A percentile compares a stretch with the other conserved stretches of the same genome.
Conservation (phyloP, 1,140 invertebrate genomes). For the Berghia stephanieae region DNA sequence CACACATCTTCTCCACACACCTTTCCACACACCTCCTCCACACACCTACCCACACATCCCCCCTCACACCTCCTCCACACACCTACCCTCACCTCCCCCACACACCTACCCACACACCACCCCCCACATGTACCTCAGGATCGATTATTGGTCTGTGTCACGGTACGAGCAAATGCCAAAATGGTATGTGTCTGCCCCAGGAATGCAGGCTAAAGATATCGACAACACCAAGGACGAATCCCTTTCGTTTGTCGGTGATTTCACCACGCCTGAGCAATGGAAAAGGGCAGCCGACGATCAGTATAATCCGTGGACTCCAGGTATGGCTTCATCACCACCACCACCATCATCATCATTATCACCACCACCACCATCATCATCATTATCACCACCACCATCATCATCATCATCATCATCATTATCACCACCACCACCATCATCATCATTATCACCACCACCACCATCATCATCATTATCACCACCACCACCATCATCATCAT, state of each 20-base stretch:
- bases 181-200: slow-evolving; percentile 48
- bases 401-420: slow-evolving; percentile 11
- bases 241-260: slow-evolving; percentile 48
- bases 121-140: no score
- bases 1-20: background rate
- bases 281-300: slow-evolving; percentile 46
- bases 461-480: no score
- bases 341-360: slow-evolving; percentile 3
- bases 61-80: no score
- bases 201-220: slow-evolving; percentile 38
- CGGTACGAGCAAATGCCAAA: slow-evolving; percentile 56
- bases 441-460: background rate
- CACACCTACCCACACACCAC: no score
- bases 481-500: background rate
- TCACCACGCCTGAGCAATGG: slow-evolving; percentile 46
- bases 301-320: slow-evolving; percentile 50
- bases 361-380: slow-evolving; percentile 23
- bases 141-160: slow-evolving; percentile 50
- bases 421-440: background rate
- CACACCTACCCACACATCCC: no score
- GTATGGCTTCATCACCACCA: background rate
- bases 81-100: no score
- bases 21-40: no score
- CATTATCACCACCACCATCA: slow-evolving; percentile 18
- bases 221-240: slow-evolving; percentile 38